Evolutionary conservation across 64 coral and sea anemone genomes (phyloP).

Genomic region (Platygyra sinensis): DNA sequence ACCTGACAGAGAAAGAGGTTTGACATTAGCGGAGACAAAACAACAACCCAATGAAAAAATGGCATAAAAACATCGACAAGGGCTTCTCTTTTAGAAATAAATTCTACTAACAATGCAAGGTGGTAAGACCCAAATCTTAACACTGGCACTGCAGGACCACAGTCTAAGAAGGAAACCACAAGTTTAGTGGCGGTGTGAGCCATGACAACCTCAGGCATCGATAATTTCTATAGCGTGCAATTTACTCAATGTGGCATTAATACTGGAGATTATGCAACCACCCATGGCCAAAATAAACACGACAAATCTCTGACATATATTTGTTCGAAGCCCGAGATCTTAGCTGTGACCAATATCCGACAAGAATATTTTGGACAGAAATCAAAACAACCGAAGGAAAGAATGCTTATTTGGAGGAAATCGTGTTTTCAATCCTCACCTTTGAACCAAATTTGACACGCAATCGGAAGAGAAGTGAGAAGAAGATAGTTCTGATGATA

Average conservation of each 20-base stretch:
- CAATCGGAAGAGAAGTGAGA: slow-evolving; percentile 89
- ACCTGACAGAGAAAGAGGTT: slow-evolving; percentile 48
- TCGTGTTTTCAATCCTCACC: slow-evolving; percentile 40
- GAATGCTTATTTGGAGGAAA: neutral
- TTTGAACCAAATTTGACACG: slow-evolving; percentile 91
- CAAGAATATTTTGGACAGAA: neutral
- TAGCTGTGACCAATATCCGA: slow-evolving; percentile 14
- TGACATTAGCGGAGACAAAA: neutral
- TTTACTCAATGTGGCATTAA: neutral
- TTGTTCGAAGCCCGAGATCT: neutral
- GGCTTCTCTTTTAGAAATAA: neutral
- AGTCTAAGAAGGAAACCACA: slow-evolving; percentile 45
- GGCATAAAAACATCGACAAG: too few species aligned
- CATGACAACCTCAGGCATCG: neutral
- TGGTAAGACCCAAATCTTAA: neutral
- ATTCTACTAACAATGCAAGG: neutral
- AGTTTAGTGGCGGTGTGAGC: neutral
- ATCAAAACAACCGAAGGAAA: neutral
- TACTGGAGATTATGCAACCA: neutral
- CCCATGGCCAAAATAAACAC: neutral
- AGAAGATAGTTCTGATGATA: slow-evolving; percentile 85
- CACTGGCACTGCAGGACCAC: neutral
- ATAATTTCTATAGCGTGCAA: neutral
- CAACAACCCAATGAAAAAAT: neutral
- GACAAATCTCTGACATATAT: neutral